Base-by-base conservation (phyloP, 2,888 invertebrate genomes). In the Adelphocoris suturalis region DNA sequence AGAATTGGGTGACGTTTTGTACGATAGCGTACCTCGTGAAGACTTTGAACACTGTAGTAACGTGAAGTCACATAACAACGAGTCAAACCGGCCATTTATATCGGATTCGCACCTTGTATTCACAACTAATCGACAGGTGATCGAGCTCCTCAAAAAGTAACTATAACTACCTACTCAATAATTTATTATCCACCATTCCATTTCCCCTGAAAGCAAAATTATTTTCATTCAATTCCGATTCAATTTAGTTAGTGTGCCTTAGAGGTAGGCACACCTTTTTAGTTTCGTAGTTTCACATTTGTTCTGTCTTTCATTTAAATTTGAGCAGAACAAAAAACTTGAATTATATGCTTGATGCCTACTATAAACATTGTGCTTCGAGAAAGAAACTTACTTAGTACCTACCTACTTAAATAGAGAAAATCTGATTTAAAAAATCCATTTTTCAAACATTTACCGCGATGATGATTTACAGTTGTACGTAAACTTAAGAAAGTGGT, bases 1-100 rank as follows among this genome's bases (percentile, higher is more conserved):
- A 52, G 90, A 90, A 86, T 80, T 90, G 55, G 87, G 47, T 19
- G 76, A 89, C 16, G 57, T 81, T 78, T 11, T 81, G 2, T 87
- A 75, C 48, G 87, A 87, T 47, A 47, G 27, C 14, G 87, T 87
- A 12, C 68, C 86, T 27, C 86, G 68, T 46, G 86, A 86, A 68
- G 68, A 68, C n/a, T 57, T 86, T 14, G 86, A 86, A 37, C 27
- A 52, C 0, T 48, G 14, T 52, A 19, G n/a, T 57, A n/a, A n/a
- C 57, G 57, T 16, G 57, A n/a, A 2, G 16, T 57, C 57, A n/a
- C 16, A 2, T 52, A 52, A 16, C 57, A 16, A 16, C 16, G 0
- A n/a, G n/a, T 13, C 76, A 23, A 27, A 16, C 16, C 27, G 76
- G 13, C 76, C 46, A 14, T 14, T 47, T 47, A 81, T 81, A 47